Conservation (phyloP, 2,888 invertebrate species). For the Microdon myrmicae region DNA sequence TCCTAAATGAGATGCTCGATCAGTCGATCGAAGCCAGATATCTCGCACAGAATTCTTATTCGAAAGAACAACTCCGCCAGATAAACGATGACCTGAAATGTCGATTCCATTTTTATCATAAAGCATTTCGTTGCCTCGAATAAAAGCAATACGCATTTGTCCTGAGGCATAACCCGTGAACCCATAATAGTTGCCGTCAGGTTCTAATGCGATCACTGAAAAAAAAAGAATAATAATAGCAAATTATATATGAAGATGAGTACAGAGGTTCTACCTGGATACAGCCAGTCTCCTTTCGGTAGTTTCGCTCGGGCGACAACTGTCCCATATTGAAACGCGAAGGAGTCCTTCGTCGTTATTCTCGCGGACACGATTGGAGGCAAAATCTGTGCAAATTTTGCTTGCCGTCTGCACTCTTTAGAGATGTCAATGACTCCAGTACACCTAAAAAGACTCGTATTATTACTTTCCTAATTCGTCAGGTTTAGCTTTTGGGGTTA, state of each 20-base stretch:
- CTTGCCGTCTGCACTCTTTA: slow-evolving; percentile 54
- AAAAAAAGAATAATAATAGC: slow-evolving; percentile 9
- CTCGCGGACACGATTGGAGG: slow-evolving; percentile 77
- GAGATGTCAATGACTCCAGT: slow-evolving; percentile 67
- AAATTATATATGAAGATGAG: not conserved
- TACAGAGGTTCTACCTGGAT: slow-evolving; percentile 77
- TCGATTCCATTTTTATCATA: slow-evolving; percentile 53
- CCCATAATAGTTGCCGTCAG: slow-evolving; percentile 73
- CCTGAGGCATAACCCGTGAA: slow-evolving; percentile 73
- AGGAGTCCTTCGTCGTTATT: slow-evolving; percentile 72
- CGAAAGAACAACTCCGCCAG: slow-evolving; percentile 60
- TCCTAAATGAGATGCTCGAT: slow-evolving; percentile 70
- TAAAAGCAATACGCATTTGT: slow-evolving; percentile 77
- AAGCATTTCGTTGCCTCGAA: slow-evolving; percentile 72
- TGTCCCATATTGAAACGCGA: slow-evolving; percentile 78
- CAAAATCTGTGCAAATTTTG: slow-evolving; percentile 67
- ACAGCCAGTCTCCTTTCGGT: slow-evolving; percentile 81
- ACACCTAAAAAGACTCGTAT: slow-evolving; percentile 65
- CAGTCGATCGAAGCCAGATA: slow-evolving; percentile 56
- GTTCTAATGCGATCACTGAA: slow-evolving; percentile 75
- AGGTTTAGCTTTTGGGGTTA: slow-evolving; percentile 53
- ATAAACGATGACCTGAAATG: slow-evolving; percentile 58
- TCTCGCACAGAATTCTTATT: slow-evolving; percentile 61
- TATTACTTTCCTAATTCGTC: not conserved
- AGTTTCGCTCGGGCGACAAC: slow-evolving; percentile 77